Evolutionary conservation across 2,888 invertebrate genomes (phyloP).

Genomic region (Dasysyrphus albostriatus): DNA sequence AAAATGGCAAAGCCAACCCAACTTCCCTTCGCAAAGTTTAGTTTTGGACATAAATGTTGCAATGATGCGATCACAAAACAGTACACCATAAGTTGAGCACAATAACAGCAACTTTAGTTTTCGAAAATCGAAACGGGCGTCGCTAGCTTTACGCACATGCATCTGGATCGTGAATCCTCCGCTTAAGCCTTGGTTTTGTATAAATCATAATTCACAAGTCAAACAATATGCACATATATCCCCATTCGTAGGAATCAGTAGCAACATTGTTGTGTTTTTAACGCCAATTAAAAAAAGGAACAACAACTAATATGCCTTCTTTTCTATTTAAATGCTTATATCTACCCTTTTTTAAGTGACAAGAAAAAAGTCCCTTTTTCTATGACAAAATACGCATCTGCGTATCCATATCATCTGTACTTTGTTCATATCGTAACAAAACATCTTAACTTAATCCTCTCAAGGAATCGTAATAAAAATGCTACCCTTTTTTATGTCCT

Average conservation of each 20-base stretch:
- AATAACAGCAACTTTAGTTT: too few relatives aligned
- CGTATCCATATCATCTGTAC: constrained; percentile 43
- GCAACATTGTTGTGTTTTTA: constrained; percentile 33
- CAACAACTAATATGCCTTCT: constrained; percentile 18
- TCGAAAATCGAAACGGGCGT: too few relatives aligned
- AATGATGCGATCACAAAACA: too few relatives aligned
- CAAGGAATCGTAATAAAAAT: constrained; percentile 64
- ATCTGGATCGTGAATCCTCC: too few relatives aligned
- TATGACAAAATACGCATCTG: constrained; percentile 64
- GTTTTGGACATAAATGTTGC: too few relatives aligned
- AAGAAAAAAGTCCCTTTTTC: constrained; percentile 27
- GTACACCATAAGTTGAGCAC: too few relatives aligned
- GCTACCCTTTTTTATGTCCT: constrained; percentile 66
- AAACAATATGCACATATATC: too few relatives aligned
- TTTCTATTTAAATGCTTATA: not conserved
- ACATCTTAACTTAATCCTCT: constrained; percentile 73
- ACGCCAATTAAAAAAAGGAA: constrained; percentile 20
- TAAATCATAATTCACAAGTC: not conserved
- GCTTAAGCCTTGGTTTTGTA: not conserved
- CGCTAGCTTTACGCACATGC: too few relatives aligned
- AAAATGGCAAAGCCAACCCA: too few relatives aligned
- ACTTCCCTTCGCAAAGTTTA: too few relatives aligned
- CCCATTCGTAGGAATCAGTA: not conserved
- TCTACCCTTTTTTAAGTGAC: constrained; percentile 1
- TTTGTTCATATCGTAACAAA: constrained; percentile 23